Conservation (phyloP, 35 echinoderm and acorn worm species). For the Holothuria glaberrima region DNA sequence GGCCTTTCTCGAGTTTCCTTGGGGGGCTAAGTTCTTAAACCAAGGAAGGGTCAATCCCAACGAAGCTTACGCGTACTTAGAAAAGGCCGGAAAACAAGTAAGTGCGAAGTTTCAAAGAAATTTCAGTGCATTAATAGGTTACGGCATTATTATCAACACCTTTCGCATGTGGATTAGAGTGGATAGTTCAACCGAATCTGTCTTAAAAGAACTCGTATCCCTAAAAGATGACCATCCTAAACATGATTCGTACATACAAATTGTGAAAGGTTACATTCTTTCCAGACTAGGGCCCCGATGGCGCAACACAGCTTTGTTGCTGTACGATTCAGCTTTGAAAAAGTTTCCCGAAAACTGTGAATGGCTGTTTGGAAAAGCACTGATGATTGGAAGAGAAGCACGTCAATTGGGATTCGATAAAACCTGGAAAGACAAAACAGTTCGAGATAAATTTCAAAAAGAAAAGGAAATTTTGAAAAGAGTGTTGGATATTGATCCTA, state of each 20-base stretch:
- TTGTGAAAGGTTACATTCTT: not conserved
- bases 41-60: not conserved
- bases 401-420: not conserved
- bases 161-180: slow-evolving; percentile 20
- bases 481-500: not conserved
- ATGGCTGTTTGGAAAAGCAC: slow-evolving; percentile 41
- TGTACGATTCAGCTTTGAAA: slow-evolving; percentile 4
- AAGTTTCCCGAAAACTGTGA: slow-evolving; percentile 2
- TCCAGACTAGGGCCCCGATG: slow-evolving; percentile 6
- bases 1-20: slow-evolving; percentile 35
- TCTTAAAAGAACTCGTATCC: not conserved
- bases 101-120: not conserved
- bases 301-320: not conserved
- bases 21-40: not conserved
- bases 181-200: not conserved
- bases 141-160: slow-evolving; percentile 10
- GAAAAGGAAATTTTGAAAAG: slow-evolving; percentile 15
- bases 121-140: slow-evolving; percentile 3
- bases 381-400: slow-evolving; percentile 23
- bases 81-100: not conserved
- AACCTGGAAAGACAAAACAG: not conserved
- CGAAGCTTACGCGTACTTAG: not conserved
- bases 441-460: not conserved
- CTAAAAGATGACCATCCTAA: not conserved
- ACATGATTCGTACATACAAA: not conserved